Percentiles rank a stretch among this genome's conserved stretches.
These are phyloP conservation scores for Drosophila repletoides DNA, from an alignment of 1,140 invertebrate species.

Conservation along the genomic window DNA sequence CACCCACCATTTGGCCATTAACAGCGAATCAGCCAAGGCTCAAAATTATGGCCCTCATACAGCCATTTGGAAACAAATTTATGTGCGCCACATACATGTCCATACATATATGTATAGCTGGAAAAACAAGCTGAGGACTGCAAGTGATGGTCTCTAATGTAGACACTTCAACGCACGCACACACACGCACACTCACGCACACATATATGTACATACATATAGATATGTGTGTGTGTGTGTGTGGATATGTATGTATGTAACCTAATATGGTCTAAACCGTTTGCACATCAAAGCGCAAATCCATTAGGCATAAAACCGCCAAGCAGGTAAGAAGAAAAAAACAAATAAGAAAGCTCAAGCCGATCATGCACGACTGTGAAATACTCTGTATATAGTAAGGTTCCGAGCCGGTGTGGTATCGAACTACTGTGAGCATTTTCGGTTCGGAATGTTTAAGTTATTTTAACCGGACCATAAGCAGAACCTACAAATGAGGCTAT, in stretches of 20 bases:
- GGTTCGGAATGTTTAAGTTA: too few relatives aligned
- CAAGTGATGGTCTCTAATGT: slow-evolving; percentile 73
- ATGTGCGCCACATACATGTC: slow-evolving; percentile 59
- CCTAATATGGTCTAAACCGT: slow-evolving; percentile 33
- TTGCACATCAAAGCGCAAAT: slow-evolving; percentile 78
- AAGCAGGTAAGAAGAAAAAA: slow-evolving; percentile 40
- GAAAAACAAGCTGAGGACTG: slow-evolving; percentile 46
- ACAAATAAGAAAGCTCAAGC: slow-evolving; percentile 7
- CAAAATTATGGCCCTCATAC: slow-evolving; percentile 51
- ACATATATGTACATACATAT: background rate
- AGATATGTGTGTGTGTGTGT: background rate
- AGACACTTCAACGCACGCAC: slow-evolving; percentile 55
- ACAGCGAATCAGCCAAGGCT: slow-evolving; percentile 57
- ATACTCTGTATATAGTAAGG: too few relatives aligned
- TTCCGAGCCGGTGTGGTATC: too few relatives aligned
- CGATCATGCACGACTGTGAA: too few relatives aligned
- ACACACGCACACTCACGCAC: slow-evolving; percentile 21
- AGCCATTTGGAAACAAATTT: slow-evolving; percentile 68
- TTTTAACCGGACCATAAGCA: too few relatives aligned
- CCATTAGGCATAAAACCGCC: slow-evolving; percentile 66
- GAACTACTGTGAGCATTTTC: too few relatives aligned
- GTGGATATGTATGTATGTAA: slow-evolving; percentile 1
- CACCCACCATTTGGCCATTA: slow-evolving; percentile 61
- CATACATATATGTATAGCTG: slow-evolving; percentile 20
- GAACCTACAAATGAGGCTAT: too few relatives aligned